Percentiles rank a stretch among this genome's conserved stretches.
These are phyloP conservation scores for Zelleria hepariella DNA, from an alignment of 2,888 invertebrate species.

Conservation along the genomic window DNA sequence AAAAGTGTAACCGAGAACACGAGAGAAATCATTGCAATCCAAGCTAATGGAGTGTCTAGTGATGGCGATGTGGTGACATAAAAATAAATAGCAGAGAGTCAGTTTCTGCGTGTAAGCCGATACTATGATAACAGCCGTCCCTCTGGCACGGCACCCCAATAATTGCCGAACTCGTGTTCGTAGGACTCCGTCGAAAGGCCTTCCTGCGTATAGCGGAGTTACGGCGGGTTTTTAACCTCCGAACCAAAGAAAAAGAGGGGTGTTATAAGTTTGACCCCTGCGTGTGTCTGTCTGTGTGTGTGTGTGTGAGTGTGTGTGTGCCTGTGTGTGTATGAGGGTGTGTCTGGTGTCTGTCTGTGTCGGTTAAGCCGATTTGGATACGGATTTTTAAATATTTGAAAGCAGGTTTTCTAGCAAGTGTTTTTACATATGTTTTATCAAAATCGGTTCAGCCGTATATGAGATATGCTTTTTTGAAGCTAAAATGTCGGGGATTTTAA, in stretches of 20 bases:
- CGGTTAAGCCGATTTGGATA: too few species aligned
- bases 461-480: too few species aligned
- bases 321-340: too few species aligned
- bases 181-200: conserved; percentile 33
- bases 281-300: background rate
- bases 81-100: conserved; percentile 72
- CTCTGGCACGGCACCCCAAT: conserved; percentile 57
- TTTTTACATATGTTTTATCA: too few species aligned
- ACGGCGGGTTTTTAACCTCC: background rate
- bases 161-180: conserved; percentile 66
- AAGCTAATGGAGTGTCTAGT: conserved; percentile 73
- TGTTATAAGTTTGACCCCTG: too few species aligned
- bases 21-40: conserved; percentile 63
- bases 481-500: too few species aligned
- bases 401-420: too few species aligned
- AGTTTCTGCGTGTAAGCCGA: conserved; percentile 70
- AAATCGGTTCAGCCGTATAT: too few species aligned
- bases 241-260: too few species aligned
- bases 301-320: too few species aligned
- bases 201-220: conserved; percentile 27
- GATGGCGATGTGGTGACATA: conserved; percentile 68
- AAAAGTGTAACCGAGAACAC: conserved; percentile 62
- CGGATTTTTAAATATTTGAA: too few species aligned
- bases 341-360: too few species aligned
- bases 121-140: conserved; percentile 69